A percentile compares a stretch with the other conserved stretches of the same genome.
These are phyloP conservation scores for Upupa epops DNA, from an alignment of 2,113 vertebrate genomes.

Conservation along the genomic window DNA sequence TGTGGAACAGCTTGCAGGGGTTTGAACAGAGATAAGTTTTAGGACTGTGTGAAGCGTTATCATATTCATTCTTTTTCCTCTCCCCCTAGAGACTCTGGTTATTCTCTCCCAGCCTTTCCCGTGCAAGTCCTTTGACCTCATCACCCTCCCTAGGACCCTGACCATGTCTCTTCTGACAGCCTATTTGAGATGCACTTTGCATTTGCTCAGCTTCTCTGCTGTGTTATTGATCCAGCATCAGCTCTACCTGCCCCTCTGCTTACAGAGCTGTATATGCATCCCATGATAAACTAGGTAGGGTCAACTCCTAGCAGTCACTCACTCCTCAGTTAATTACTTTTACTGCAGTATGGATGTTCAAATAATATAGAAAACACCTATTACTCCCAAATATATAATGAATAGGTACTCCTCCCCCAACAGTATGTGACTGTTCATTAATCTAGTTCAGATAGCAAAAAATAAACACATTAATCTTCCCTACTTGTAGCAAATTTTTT, in stretches of 20 bases:
- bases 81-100: slow-evolving; percentile 55
- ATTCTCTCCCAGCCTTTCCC: slow-evolving; percentile 45
- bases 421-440: background rate
- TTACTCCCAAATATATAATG: background rate
- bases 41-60: slow-evolving; percentile 34
- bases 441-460: background rate
- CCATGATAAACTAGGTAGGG: background rate
- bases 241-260: background rate
- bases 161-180: background rate
- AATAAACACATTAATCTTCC: slow-evolving; percentile 1
- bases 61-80: slow-evolving; percentile 38
- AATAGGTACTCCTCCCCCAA: background rate
- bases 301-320: background rate
- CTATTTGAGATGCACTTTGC: background rate
- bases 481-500: background rate
- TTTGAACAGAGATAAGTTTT: slow-evolving; percentile 29
- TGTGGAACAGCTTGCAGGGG: slow-evolving; percentile 47
- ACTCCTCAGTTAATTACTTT: background rate
- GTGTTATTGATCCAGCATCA: background rate
- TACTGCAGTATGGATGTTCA: background rate
- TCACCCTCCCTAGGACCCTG: background rate
- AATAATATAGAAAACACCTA: background rate
- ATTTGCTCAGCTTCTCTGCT: background rate
- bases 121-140: slow-evolving; percentile 24
- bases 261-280: background rate